These are phyloP conservation scores for Sminthopsis crassicaudata DNA, from an alignment of 2,113 vertebrate species.

Conservation along the genomic window DNA sequence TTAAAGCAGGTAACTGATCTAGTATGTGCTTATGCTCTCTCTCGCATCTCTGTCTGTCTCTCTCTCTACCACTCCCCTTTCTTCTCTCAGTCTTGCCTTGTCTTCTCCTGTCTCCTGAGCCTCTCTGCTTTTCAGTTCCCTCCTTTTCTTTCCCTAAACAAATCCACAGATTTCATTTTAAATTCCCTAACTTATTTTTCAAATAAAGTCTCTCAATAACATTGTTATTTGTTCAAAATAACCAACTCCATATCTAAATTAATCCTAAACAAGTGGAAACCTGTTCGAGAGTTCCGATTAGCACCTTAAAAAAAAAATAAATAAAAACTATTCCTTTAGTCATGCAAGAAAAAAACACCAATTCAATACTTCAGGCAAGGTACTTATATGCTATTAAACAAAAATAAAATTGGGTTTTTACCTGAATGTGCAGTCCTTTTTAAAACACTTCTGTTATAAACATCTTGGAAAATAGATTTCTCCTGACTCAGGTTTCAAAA, in stretches of 20 bases:
- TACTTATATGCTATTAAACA: neutral
- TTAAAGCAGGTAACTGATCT: neutral
- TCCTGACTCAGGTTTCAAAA: slow-evolving; percentile 14
- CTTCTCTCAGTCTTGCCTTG: neutral
- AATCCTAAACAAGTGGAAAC: slow-evolving; percentile 43
- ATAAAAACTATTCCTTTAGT: slow-evolving; percentile 32
- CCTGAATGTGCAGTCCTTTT: slow-evolving; percentile 50
- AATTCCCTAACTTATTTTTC: neutral
- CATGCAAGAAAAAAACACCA: neutral
- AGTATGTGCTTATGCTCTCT: too few relatives aligned
- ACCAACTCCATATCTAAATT: neutral
- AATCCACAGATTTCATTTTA: neutral
- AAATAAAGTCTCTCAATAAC: neutral
- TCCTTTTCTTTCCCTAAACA: neutral
- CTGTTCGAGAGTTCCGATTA: slow-evolving; percentile 21
- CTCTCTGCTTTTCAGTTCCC: neutral
- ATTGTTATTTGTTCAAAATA: slow-evolving; percentile 37
- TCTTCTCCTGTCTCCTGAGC: neutral
- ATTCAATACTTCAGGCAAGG: slow-evolving; percentile 22
- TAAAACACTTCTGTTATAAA: slow-evolving; percentile 21
- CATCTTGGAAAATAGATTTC: slow-evolving; percentile 65
- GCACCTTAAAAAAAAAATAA: slow-evolving; percentile 30
- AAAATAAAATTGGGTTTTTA: slow-evolving; percentile 62
- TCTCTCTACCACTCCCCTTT: neutral
- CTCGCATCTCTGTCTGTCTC: neutral